A percentile compares a stretch with the other conserved stretches of the same genome.
These are phyloP conservation scores for Meiosimyza platycephala DNA, from an alignment of 2,888 invertebrate genomes.

Conservation along the genomic window DNA sequence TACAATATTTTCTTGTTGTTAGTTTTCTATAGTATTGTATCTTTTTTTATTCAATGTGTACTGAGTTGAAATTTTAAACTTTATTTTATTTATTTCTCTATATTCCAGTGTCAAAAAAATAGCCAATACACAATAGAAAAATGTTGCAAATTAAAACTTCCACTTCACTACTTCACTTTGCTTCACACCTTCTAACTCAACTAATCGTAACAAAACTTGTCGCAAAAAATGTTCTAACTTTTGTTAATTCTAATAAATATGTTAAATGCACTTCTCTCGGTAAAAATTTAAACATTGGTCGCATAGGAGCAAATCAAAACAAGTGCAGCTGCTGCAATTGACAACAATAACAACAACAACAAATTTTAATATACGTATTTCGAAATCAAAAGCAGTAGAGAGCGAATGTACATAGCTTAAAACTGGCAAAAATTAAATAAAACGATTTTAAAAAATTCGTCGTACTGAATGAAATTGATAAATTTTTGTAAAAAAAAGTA, in stretches of 20 bases:
- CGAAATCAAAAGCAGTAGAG: neutral
- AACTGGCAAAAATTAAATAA: conserved; percentile 31
- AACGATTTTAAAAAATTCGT: neutral
- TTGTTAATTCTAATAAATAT: neutral
- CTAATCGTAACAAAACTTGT: neutral
- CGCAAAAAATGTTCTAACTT: neutral
- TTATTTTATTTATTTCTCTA: conserved; percentile 54
- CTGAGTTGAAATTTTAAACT: conserved; percentile 1
- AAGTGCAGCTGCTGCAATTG: neutral
- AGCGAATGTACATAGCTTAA: conserved; percentile 1
- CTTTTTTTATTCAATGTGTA: neutral
- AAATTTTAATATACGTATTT: neutral
- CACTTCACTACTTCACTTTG: conserved; percentile 14
- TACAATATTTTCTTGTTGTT: too few species aligned
- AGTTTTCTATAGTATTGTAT: neutral
- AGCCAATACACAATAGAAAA: conserved; percentile 47
- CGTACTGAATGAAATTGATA: neutral
- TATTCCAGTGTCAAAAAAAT: conserved; percentile 64
- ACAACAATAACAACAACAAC: conserved; percentile 45
- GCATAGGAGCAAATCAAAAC: neutral
- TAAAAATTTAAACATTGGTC: neutral
- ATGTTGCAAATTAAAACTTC: conserved; percentile 41
- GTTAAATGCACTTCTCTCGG: neutral
- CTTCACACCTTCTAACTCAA: conserved; percentile 3
- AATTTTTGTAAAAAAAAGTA: too few species aligned